phyloP scores from a whole-genome alignment of 1,140 invertebrate genomes.

The Gryllus bimaculatus region DNA sequence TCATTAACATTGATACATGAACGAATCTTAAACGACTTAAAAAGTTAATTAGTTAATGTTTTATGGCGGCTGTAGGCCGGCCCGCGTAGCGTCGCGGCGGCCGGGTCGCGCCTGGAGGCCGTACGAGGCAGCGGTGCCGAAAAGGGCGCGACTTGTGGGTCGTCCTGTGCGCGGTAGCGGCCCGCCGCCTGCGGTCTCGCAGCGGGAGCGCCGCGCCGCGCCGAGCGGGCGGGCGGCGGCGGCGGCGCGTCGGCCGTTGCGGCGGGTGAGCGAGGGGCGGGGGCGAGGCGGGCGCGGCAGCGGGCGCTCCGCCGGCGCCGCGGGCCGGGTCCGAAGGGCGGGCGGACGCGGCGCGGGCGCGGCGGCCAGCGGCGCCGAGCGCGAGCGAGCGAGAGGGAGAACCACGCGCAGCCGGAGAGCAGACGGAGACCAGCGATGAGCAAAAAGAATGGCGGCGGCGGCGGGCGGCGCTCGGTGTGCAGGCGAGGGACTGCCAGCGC shows the following conservation, averaged over 20 bases:
- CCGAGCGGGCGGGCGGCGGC: too few species aligned
- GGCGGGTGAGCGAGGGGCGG: too few species aligned
- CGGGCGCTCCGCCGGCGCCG: too few species aligned
- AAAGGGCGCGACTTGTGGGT: not conserved
- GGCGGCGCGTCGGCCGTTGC: not conserved
- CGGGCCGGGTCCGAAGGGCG: too few species aligned
- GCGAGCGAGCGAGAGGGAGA: not conserved
- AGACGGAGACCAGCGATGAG: constrained; percentile 2
- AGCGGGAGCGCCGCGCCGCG: not conserved
- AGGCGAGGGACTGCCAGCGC: not conserved
- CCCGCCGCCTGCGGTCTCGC: constrained; percentile 1
- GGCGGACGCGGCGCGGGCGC: too few species aligned
- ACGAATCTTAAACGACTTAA: too few species aligned
- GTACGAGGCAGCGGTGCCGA: not conserved
- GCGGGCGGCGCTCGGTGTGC: constrained; percentile 1
- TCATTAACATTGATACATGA: too few species aligned
- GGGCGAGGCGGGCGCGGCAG: not conserved
- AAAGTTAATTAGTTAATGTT: too few species aligned
- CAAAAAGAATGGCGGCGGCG: not conserved
- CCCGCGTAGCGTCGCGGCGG: too few species aligned
- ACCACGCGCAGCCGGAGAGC: not conserved
- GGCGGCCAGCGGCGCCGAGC: too few species aligned
- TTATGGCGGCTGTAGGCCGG: too few species aligned
- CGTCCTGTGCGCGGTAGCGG: not conserved
- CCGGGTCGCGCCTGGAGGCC: too few species aligned